Base-by-base conservation (phyloP, 2,888 invertebrate genomes). In the Steinernema hermaphroditum region DNA sequence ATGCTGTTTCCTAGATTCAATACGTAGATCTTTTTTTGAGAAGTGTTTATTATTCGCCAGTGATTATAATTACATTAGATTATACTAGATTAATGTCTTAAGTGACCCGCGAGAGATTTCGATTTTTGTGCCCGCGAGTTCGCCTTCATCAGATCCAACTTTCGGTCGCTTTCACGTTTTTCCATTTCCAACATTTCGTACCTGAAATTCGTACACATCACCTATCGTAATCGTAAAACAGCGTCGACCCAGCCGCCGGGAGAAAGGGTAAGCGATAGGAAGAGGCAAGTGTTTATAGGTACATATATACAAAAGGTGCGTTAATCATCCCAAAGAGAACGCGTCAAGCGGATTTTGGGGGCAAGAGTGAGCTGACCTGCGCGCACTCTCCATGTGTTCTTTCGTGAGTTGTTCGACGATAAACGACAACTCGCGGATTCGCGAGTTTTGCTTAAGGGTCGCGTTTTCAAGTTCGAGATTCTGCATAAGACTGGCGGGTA, bases 391-490 rank as follows among this genome's bases (percentile, higher is more conserved):
- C 54, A 54, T 24, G 19, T 54, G 14, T 22, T 54, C 54, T 54
- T 54, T 54, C 27, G 54, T 54, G 54, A 54, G 54, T 27, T 54
- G 54, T 27, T 54, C 54, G 54, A 54, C 54, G 24, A 54, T 22
- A 22, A 54, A 54, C 6, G 54, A 54, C 54, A 54, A 54, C 54
- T 54, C 54, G 54, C 54, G 54, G 27, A 54, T 54, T 22, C 54
- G 54, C 6, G 54, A 22, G 14, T 54, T 54, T 54, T 54, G 54
- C n/a, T 12, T 54, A 8, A 54, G 27, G 27, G 9, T 54, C 54
- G 27, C 16, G 9, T 27, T 22, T 27, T 54, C 54, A 27, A 54
- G 54, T 22, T 54, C 54, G 6, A 54, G 27, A 16, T 22, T 54
- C 54, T 54, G 54, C 54, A 54, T 22, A 4, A 24, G 19, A 16